These are phyloP conservation scores for Fopius arisanus DNA, from an alignment of 1,140 invertebrate species.

Conservation along the genomic window DNA sequence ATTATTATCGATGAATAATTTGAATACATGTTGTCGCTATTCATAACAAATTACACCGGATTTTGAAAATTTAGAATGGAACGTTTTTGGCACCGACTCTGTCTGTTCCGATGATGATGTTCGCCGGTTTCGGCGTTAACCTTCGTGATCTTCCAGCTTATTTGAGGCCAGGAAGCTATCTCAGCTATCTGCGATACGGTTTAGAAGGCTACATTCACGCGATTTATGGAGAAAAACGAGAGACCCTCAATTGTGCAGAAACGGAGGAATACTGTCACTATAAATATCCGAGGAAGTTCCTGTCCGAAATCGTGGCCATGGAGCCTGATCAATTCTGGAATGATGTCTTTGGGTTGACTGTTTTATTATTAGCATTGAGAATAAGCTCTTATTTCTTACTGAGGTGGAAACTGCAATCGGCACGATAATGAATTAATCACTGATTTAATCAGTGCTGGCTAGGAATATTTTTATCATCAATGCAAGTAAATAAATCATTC, in stretches of 20 bases:
- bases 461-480: background rate
- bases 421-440: constrained; percentile 64
- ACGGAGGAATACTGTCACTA: constrained; percentile 75
- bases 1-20: no score
- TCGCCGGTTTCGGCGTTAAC: constrained; percentile 83
- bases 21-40: background rate
- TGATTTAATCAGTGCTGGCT: background rate
- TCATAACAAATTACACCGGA: background rate
- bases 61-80: constrained; percentile 70
- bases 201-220: constrained; percentile 84
- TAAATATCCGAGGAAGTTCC: constrained; percentile 76
- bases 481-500: background rate
- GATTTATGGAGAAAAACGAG: constrained; percentile 81
- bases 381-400: constrained; percentile 81
- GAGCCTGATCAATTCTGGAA: constrained; percentile 82
- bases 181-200: constrained; percentile 87
- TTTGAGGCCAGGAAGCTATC: constrained; percentile 86
- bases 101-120: constrained; percentile 88
- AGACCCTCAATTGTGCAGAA: constrained; percentile 70
- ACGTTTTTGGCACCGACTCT: constrained; percentile 82
- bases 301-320: constrained; percentile 80
- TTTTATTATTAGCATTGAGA: constrained; percentile 77
- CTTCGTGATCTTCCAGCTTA: constrained; percentile 79
- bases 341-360: constrained; percentile 77
- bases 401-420: constrained; percentile 77